phyloP scores from a whole-genome alignment of 2,113 vertebrate species.

The Pteronura brasiliensis region DNA sequence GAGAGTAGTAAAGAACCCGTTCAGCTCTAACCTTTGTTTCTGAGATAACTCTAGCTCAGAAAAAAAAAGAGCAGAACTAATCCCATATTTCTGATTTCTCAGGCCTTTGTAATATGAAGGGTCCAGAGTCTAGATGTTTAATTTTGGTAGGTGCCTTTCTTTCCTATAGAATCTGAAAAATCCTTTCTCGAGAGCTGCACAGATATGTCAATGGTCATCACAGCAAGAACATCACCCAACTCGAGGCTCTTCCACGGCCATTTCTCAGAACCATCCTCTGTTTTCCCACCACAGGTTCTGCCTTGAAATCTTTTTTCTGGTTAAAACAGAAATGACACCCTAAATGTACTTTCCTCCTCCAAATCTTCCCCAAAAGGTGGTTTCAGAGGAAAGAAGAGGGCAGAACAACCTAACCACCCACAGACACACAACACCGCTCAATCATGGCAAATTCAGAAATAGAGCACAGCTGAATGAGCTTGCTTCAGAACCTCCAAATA shows the following conservation, averaged over 20 bases:
- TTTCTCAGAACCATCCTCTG: neutral
- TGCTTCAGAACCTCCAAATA: constrained; percentile 2
- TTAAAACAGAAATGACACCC: neutral
- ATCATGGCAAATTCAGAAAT: neutral
- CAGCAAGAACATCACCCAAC: neutral
- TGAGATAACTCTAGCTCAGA: neutral
- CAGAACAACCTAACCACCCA: neutral
- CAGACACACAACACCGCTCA: neutral
- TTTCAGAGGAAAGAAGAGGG: neutral
- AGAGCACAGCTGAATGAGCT: neutral
- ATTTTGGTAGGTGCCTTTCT: neutral
- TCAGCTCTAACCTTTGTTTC: neutral
- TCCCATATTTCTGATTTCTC: neutral
- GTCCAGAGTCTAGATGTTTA: neutral
- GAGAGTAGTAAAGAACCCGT: neutral
- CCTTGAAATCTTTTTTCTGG: neutral
- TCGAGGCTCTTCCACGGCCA: accelerated
- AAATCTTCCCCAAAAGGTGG: neutral
- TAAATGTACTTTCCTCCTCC: neutral
- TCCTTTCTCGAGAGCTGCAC: neutral
- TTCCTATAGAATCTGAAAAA: neutral
- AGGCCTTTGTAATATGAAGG: neutral
- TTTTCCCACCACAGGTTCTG: neutral
- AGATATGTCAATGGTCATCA: neutral
- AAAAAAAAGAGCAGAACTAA: neutral